These are phyloP conservation scores for Gracilinanus agilis DNA, from an alignment of 2,113 vertebrate species.

Conservation along the genomic window DNA sequence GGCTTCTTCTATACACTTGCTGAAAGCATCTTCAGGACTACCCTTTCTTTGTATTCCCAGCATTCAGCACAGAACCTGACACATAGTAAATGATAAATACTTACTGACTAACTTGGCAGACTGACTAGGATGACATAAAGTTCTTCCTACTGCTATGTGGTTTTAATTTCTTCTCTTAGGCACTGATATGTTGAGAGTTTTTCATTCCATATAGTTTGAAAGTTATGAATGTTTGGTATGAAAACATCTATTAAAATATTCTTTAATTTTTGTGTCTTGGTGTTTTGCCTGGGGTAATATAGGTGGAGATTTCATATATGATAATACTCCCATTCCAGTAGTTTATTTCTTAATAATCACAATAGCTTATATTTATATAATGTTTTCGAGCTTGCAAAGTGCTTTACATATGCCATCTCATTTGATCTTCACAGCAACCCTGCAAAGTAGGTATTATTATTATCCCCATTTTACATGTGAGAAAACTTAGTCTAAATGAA, in stretches of 20 bases:
- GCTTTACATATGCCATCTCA: neutral
- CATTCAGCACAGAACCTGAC: neutral
- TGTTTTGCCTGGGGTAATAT: neutral
- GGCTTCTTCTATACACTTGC: neutral
- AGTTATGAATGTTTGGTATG: neutral
- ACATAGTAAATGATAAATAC: neutral
- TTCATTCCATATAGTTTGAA: neutral
- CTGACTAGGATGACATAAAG: neutral
- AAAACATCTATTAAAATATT: neutral
- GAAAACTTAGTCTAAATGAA: neutral
- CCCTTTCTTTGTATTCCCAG: neutral
- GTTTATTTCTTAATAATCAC: neutral
- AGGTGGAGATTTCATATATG: neutral
- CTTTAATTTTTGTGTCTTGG: neutral
- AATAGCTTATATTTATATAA: neutral
- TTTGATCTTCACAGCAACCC: neutral
- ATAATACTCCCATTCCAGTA: neutral
- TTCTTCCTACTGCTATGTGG: neutral
- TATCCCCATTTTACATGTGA: neutral
- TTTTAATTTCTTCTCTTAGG: neutral
- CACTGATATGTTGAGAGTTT: neutral
- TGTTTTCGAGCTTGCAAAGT: neutral
- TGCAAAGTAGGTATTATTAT: neutral
- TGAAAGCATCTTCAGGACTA: neutral
- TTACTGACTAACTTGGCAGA: neutral